A percentile compares a stretch with the other conserved stretches of the same genome.
phyloP scores from a whole-genome alignment of 2,797 vertebrate genomes.

The Tamandua tetradactyla region DNA sequence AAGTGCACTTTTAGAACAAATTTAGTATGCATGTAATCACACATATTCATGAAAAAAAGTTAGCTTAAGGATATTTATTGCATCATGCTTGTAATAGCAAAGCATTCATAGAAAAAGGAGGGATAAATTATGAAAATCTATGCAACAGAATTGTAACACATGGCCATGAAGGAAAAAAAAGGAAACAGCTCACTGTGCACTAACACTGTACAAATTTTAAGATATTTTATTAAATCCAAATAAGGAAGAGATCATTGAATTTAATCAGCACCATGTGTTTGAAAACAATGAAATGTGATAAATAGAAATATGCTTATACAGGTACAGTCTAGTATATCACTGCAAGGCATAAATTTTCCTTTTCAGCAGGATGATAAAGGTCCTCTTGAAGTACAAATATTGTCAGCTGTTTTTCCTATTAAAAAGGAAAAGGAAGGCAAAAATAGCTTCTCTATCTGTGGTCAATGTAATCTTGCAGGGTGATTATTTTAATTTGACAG shows the following conservation, averaged over 20 bases:
- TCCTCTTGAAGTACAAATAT: neutral
- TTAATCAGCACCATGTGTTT: neutral
- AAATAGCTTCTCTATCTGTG: neutral
- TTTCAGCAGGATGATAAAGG: neutral
- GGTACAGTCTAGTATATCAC: neutral
- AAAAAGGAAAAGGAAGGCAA: neutral
- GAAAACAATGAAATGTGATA: neutral
- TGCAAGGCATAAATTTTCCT: neutral
- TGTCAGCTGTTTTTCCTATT: neutral
- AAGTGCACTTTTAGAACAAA: neutral
- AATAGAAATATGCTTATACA: neutral
- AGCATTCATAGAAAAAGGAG: neutral
- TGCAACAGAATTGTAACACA: neutral
- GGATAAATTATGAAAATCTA: neutral
- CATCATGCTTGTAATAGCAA: neutral
- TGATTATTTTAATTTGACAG: neutral
- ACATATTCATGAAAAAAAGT: neutral
- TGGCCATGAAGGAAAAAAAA: rapidly evolving
- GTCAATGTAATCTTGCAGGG: neutral
- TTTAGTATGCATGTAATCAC: neutral
- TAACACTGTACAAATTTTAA: neutral
- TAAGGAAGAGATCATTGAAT: neutral
- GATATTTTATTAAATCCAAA: neutral
- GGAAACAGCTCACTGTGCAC: neutral
- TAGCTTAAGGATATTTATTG: neutral